Evolutionary conservation across 1,140 invertebrate genomes (phyloP), one percentile per base, ranked within the genome.

Genomic region (Caenorhabditis inopinata): DNA sequence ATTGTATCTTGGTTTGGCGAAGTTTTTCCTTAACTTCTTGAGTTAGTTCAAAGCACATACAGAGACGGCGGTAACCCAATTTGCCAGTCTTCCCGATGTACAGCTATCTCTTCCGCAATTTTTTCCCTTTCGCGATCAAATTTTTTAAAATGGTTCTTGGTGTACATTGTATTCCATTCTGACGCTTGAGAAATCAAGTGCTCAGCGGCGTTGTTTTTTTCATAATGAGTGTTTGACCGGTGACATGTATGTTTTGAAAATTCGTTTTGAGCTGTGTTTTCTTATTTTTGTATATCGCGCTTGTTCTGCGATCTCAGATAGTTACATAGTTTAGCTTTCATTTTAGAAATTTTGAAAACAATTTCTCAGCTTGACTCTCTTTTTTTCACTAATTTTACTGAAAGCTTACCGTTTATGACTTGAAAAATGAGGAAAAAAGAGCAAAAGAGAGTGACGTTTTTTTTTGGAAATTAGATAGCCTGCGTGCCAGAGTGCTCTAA

Each of bases 381-480:
- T n/a, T n/a, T n/a, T n/a, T n/a, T n/a, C n/a, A n/a, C n/a, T n/a
- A n/a, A n/a, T n/a, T n/a, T n/a, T n/a, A n/a, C n/a, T n/a, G n/a
- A 42, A 5, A 5, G 38, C 38, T 42, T 42, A 42, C 35, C 35
- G 58, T 68, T 68, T 68, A 68, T 68, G 58, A 68, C 58, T 68
- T 68, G 58, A 42, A 29, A 68, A 68, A 68, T 68, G 58, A 58
- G 51, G 27, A 68, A 68, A 68, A 38, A 68, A 42, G 12, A 25
- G 23, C n/a, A 68, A 29, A 27, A 38, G 53, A 35, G 23, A 21
- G 58, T 32, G 32, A 21, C 27, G 58, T 21, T 29, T 29, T 32
- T 68, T 29, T 29, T 68, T 68, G 35, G 58, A 68, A 68, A 68
- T 68, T 38, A 68, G 58, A 68, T 68, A 68, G 58, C 58, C 27